A percentile compares a stretch with the other conserved stretches of the same genome.
Conservation (phyloP, 2,888 invertebrate species). For the Oasisia sp. region DNA sequence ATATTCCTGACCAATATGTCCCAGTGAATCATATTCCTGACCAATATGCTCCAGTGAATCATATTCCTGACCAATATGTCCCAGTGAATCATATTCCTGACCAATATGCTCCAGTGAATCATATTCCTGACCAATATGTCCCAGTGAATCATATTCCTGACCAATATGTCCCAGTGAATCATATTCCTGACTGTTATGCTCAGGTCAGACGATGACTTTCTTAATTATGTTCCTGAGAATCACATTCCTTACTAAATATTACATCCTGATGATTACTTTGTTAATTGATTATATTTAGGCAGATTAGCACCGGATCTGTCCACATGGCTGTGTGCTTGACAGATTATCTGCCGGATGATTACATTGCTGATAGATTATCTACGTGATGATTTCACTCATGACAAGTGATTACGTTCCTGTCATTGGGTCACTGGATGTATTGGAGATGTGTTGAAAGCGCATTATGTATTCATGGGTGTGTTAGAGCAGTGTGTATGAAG, state of each 20-base stretch:
- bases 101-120: not conserved
- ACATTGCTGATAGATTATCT: not conserved
- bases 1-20: not conserved
- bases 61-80: not conserved
- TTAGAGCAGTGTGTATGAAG: not conserved
- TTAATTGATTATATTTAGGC: not conserved
- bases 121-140: not conserved
- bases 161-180: not conserved
- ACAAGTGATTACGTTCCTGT: slow-evolving; percentile 8
- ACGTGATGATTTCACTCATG: not conserved
- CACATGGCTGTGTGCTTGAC: not conserved
- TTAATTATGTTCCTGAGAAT: not conserved
- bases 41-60: not conserved
- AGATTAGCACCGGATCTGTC: not conserved
- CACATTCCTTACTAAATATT: slow-evolving; percentile 1
- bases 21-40: not conserved
- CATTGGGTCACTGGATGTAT: not conserved
- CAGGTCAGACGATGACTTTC: not conserved
- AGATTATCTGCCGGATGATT: not conserved
- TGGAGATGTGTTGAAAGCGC: not conserved
- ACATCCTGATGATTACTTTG: not conserved
- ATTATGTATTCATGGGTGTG: not conserved
- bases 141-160: too few relatives aligned
- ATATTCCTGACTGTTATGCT: not conserved
- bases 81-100: not conserved